A percentile compares a stretch with the other conserved stretches of the same genome.
Conservation (phyloP, 2,888 invertebrate genomes). For the Teinopalpus imperialis region DNA sequence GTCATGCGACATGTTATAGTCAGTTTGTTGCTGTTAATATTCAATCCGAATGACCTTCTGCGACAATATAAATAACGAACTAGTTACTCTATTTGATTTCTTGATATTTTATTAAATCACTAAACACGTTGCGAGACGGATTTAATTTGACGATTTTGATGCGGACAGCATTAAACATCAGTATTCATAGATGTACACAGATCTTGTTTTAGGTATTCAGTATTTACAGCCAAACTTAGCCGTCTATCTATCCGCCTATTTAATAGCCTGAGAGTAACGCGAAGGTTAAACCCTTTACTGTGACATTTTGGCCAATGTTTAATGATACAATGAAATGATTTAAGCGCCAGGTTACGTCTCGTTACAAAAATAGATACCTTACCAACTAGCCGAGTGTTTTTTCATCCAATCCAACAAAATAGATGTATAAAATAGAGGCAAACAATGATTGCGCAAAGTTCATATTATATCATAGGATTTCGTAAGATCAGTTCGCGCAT, state of each 20-base stretch:
- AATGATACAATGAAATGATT: neutral
- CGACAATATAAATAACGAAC: constrained; percentile 31
- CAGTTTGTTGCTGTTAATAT: neutral
- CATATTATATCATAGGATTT: constrained; percentile 43
- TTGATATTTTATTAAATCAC: constrained; percentile 44
- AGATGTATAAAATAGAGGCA: constrained; percentile 35
- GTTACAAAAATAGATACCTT: constrained; percentile 12
- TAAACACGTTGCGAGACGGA: constrained; percentile 31
- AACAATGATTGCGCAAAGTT: constrained; percentile 51
- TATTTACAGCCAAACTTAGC: neutral
- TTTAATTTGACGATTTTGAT: constrained; percentile 15
- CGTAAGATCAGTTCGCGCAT: constrained; percentile 40
- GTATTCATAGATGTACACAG: constrained; percentile 37
- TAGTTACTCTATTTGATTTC: constrained; percentile 39
- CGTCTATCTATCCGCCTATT: neutral
- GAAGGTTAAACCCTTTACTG: constrained; percentile 19
- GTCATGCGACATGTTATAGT: constrained; percentile 12
- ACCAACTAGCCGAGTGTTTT: neutral
- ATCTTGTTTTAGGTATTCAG: constrained; percentile 34
- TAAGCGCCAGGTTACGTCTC: too few relatives aligned
- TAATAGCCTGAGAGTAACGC: neutral
- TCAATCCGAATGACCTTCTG: constrained; percentile 31
- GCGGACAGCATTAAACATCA: constrained; percentile 4
- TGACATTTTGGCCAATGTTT: constrained; percentile 35
- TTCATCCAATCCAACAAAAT: constrained; percentile 24